Evolutionary conservation across 2,797 vertebrate genomes (phyloP).

Genomic region (Chelon labrosus): DNA sequence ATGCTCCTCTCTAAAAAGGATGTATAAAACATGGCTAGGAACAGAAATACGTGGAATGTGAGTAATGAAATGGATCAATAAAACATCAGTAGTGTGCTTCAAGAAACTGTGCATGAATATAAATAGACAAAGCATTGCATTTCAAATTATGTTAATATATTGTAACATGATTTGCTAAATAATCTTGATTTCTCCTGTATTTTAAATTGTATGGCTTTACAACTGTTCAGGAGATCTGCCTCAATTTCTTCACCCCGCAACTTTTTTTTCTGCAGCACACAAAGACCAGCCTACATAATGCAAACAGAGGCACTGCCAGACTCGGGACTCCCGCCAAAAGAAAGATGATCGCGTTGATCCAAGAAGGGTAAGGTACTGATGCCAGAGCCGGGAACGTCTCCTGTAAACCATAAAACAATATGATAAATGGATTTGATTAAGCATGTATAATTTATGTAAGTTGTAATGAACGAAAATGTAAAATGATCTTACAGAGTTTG

Average conservation of each 20-base stretch:
- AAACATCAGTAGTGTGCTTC: too few species aligned
- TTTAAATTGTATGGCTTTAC: not conserved
- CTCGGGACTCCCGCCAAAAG: conserved; percentile 89
- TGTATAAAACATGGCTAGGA: not conserved
- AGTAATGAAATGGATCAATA: too few species aligned
- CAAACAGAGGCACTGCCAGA: conserved; percentile 84
- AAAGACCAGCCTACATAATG: conserved; percentile 83
- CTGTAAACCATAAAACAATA: conserved; percentile 78
- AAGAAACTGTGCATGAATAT: too few species aligned
- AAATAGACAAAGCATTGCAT: not conserved
- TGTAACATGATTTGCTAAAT: too few species aligned
- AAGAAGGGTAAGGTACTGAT: conserved; percentile 78
- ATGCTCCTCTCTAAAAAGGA: not conserved
- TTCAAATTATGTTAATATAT: not conserved
- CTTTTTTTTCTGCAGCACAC: conserved; percentile 63
- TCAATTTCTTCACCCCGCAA: not conserved
- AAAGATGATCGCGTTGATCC: conserved; percentile 88
- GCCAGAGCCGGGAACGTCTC: conserved; percentile 85
- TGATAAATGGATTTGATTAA: not conserved
- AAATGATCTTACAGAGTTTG: conserved; percentile 83
- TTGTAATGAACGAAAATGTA: not conserved
- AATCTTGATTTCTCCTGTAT: not conserved
- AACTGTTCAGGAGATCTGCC: not conserved
- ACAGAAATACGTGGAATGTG: not conserved
- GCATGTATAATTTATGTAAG: not conserved